Conservation (phyloP, 2,797 vertebrate genomes). For the Sebastolobus altivelis region DNA sequence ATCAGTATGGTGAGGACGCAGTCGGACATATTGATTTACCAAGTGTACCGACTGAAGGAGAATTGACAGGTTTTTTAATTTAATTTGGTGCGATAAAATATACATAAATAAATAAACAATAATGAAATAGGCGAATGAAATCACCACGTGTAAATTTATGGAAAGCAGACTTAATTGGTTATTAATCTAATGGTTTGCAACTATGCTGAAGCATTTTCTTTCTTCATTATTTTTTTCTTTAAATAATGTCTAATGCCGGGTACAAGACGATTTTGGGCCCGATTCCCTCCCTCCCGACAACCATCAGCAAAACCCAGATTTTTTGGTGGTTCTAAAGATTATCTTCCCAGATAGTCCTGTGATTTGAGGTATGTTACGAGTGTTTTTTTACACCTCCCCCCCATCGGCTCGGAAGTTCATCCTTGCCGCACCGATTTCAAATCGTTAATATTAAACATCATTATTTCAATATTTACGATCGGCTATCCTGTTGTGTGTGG, state of each 20-base stretch:
- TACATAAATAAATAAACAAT: background rate
- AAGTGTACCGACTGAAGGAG: background rate
- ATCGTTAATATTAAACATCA: too few species aligned
- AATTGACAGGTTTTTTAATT: background rate
- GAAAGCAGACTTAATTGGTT: conserved; percentile 11
- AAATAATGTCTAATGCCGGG: background rate
- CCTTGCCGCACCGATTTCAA: too few species aligned
- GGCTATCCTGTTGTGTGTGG: too few species aligned
- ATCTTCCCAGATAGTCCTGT: too few species aligned
- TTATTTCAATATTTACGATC: too few species aligned
- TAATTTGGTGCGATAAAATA: background rate
- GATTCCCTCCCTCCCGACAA: too few species aligned
- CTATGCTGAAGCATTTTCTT: background rate
- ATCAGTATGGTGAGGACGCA: background rate
- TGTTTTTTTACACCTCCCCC: too few species aligned
- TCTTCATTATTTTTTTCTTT: background rate
- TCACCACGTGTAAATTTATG: background rate
- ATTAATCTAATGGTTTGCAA: background rate
- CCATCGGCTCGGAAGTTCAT: too few species aligned
- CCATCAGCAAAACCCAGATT: too few species aligned
- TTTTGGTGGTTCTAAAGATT: too few species aligned
- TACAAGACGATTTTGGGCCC: too few species aligned
- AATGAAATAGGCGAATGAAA: background rate
- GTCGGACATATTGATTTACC: background rate
- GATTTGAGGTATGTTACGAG: too few species aligned